phyloP scores from a whole-genome alignment of 2,888 invertebrate genomes.

The Acheta domesticus region DNA sequence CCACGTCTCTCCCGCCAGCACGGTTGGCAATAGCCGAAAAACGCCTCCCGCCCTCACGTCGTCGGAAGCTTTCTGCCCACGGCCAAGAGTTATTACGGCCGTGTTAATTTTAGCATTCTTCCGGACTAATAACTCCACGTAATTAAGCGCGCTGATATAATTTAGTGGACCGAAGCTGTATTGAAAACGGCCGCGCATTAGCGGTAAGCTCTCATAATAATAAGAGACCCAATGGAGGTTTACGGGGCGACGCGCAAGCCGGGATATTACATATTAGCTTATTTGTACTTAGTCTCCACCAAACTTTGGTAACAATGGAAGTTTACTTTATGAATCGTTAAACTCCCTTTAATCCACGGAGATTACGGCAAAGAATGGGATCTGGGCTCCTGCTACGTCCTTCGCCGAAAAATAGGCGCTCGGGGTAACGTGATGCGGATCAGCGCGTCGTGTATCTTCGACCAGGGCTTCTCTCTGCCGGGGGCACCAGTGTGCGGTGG shows the following conservation, averaged over 20 bases:
- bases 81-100: neutral
- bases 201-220: neutral
- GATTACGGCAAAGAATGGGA: no score
- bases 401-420: no score
- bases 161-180: neutral
- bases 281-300: no score
- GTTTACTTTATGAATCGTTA: no score
- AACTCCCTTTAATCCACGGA: no score
- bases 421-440: no score
- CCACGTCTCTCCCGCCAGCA: neutral
- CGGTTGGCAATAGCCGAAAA: neutral
- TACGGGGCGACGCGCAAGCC: neutral
- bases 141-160: constrained; percentile 9
- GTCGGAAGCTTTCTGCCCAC: neutral
- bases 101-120: neutral
- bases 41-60: no score
- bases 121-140: neutral
- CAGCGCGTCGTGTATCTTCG: no score
- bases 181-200: neutral
- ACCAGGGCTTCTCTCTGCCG: no score
- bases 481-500: no score
- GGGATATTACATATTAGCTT: neutral
- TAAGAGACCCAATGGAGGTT: neutral
- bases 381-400: no score
- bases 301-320: no score